Conservation (phyloP, 2,797 vertebrate species). For the Bradypodion pumilum region DNA sequence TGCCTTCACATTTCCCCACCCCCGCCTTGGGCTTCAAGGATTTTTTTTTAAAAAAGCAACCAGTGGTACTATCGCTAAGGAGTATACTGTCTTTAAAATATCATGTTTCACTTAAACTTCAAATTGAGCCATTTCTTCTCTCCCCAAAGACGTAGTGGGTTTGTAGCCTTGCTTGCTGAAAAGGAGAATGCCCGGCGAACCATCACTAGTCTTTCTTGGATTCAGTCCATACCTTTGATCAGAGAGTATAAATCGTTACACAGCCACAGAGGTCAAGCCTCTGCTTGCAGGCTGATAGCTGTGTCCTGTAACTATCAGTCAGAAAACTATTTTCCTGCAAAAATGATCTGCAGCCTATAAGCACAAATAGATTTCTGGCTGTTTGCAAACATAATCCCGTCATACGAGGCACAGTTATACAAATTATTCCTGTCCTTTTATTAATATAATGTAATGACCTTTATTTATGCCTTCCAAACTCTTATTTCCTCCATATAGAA, state of each 20-base stretch:
- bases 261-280: not conserved
- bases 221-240: constrained; percentile 2
- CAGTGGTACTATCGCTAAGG: not conserved
- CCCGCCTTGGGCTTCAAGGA: no score
- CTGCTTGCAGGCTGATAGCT: not conserved
- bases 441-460: constrained; percentile 20
- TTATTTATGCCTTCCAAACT: constrained; percentile 11
- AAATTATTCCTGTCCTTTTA: not conserved
- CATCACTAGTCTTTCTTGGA: not conserved
- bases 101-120: not conserved
- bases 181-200: not conserved
- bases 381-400: not conserved
- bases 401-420: not conserved
- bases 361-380: not conserved
- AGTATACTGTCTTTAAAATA: not conserved
- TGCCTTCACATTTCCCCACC: no score
- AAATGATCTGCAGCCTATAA: not conserved
- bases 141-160: not conserved
- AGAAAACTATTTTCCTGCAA: not conserved
- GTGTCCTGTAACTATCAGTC: not conserved
- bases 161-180: not conserved
- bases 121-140: not conserved
- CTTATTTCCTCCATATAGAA: constrained; percentile 30
- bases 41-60: not conserved
- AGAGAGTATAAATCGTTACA: not conserved